Conservation (phyloP, 2,888 invertebrate genomes). For the Ophioninae sp. region DNA sequence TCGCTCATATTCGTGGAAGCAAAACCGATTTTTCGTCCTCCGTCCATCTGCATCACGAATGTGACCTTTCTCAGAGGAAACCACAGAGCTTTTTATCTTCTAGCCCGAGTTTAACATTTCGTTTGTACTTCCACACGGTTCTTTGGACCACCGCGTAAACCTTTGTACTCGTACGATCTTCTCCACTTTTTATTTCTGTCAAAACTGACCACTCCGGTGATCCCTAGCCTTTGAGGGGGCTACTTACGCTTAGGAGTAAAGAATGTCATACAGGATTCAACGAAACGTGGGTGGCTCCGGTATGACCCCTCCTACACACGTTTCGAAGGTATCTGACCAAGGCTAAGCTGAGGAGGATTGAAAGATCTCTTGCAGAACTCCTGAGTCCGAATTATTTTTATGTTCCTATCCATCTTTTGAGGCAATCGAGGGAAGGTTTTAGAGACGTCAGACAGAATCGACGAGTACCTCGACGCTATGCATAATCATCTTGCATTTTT, state of each 20-base stretch:
- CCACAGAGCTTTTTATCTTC: slow-evolving; percentile 35
- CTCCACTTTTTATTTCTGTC: slow-evolving; percentile 37
- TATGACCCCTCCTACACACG: slow-evolving; percentile 26
- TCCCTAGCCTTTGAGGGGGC: slow-evolving; percentile 41
- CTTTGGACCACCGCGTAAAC: slow-evolving; percentile 18
- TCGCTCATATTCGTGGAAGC: slow-evolving; percentile 9
- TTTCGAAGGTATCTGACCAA: slow-evolving; percentile 26
- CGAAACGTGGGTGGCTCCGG: slow-evolving; percentile 7
- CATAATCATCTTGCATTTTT: not conserved
- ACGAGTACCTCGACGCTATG: not conserved
- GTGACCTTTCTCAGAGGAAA: slow-evolving; percentile 30
- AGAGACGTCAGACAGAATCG: not conserved
- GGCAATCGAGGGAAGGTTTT: not conserved
- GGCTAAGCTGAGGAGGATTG: slow-evolving; percentile 1
- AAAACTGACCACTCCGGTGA: slow-evolving; percentile 43
- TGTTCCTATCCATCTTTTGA: slow-evolving; percentile 12
- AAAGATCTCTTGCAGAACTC: slow-evolving; percentile 37
- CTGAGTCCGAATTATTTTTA: slow-evolving; percentile 8
- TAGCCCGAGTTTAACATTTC: slow-evolving; percentile 9
- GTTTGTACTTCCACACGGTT: slow-evolving; percentile 22
- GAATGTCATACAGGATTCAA: slow-evolving; percentile 15
- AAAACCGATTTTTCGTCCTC: slow-evolving; percentile 16
- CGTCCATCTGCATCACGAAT: slow-evolving; percentile 21
- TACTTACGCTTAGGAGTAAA: slow-evolving; percentile 18
- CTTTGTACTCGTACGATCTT: slow-evolving; percentile 6